Evolutionary conservation across 2,888 invertebrate species (phyloP).

Genomic region (Cryptus armator): DNA sequence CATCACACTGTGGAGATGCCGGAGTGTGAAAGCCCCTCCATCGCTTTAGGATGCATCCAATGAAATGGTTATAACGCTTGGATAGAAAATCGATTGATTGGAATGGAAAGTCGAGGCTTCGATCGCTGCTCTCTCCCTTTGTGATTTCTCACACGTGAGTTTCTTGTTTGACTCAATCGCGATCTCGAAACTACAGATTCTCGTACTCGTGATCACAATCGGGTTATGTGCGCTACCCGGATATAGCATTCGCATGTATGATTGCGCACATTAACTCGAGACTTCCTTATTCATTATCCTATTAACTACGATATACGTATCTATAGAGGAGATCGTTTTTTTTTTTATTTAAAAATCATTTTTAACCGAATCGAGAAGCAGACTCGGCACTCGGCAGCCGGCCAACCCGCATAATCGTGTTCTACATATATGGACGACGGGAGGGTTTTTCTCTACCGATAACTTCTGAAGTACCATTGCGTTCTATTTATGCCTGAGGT

Average conservation of each 20-base stretch:
- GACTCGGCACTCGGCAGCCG: conserved; percentile 18
- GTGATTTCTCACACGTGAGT: conserved; percentile 44
- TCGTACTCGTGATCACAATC: conserved; percentile 8
- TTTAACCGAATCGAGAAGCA: conserved; percentile 22
- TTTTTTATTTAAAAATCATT: conserved; percentile 8
- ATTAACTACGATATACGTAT: conserved; percentile 5
- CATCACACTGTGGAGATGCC: conserved; percentile 8
- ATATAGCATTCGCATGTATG: conserved; percentile 8
- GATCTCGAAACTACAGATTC: conserved; percentile 24
- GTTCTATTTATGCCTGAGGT: conserved; percentile 58
- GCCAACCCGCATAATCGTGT: conserved; percentile 52
- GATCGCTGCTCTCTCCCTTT: conserved; percentile 40
- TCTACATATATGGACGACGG: conserved; percentile 49
- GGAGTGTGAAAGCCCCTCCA: conserved; percentile 61
- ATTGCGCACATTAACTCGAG: conserved; percentile 8
- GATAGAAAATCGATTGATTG: conserved; percentile 70
- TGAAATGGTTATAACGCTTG: conserved; percentile 29
- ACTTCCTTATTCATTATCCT: neutral
- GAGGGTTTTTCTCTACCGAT: conserved; percentile 48
- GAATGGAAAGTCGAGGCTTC: conserved; percentile 74
- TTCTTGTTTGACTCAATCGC: conserved; percentile 10
- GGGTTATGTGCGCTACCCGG: conserved; percentile 17
- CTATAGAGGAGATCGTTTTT: neutral
- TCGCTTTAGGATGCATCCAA: conserved; percentile 47
- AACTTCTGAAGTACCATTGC: conserved; percentile 62